Evolutionary conservation across 2,888 invertebrate genomes (phyloP).

Genomic region (Pheosia tremula): DNA sequence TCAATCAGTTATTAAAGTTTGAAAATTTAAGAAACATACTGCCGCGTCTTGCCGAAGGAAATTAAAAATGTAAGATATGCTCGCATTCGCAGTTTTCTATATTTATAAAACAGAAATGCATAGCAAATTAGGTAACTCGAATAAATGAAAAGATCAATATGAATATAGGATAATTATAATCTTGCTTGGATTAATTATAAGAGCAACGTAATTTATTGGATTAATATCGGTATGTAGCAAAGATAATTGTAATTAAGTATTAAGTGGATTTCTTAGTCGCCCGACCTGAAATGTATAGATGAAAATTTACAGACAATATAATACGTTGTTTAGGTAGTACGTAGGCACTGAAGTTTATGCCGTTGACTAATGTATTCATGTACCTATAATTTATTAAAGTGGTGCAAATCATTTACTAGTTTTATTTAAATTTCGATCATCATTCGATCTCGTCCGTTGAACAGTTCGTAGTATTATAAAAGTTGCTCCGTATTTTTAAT

Average conservation of each 20-base stretch:
- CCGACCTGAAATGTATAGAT: constrained; percentile 69
- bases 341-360: constrained; percentile 83
- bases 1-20: neutral
- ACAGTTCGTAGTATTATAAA: too few species aligned
- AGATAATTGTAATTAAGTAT: constrained; percentile 38
- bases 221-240: constrained; percentile 38
- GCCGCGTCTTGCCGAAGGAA: constrained; percentile 28
- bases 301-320: constrained; percentile 78
- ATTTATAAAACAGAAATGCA: constrained; percentile 56
- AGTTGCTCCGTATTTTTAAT: too few species aligned
- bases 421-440: constrained; percentile 19
- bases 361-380: constrained; percentile 80
- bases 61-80: constrained; percentile 29
- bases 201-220: constrained; percentile 37
- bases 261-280: constrained; percentile 68
- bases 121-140: constrained; percentile 15
- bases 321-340: constrained; percentile 81
- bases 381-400: constrained; percentile 75
- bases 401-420: constrained; percentile 53
- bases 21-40: neutral
- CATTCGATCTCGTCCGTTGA: too few species aligned
- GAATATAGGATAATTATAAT: constrained; percentile 34
- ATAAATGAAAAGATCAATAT: constrained; percentile 33
- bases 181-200: constrained; percentile 36
- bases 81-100: constrained; percentile 59